Base-by-base conservation (phyloP, 2,797 vertebrate species). In the Hipposideros larvatus region DNA sequence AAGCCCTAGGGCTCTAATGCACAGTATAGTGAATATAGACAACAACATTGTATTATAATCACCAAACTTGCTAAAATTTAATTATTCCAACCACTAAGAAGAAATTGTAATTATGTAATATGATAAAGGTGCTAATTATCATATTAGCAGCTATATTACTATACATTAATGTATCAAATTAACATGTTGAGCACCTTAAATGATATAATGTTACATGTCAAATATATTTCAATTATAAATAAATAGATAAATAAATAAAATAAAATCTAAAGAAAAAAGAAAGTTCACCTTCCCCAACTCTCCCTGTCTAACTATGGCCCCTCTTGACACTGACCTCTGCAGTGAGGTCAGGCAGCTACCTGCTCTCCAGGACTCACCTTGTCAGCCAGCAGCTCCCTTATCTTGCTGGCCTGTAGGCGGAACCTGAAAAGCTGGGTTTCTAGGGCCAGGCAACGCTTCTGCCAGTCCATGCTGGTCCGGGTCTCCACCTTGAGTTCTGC, bases 401-500 rank as follows among this genome's bases (percentile, higher is more conserved):
- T 99, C 98, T 99, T 99, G 96, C 99, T 99, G 28, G 99, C 99
- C 97, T 99, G 99, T 31, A 99, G 98, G 73, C 99, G 99, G 98
- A 99, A 99, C 97, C 99, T 99, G 98, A 99, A 99, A 96, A 99
- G 99, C 98, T 99, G 99, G 84, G 99, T 99, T 98, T 99, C 99
- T 97, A 99, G 96, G 0, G 98, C 98, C 26, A 99, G 96, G 97
- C 99, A 99, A 91, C 99, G 99, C 80, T 99, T 99, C 98, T 99
- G 99, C 99, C 99, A 99, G 97, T 99, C 99, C 95, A 99, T 97
- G 75, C 97, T 88, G 53, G 92, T 98, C 65, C 97, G 95, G 18
- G 97, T 98, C 92, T 99, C 99, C 98, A 97, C 73, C 37, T 96
- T 65, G 68, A 98, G 77, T 75, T 99, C 98, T 43, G 98, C 98